A percentile compares a stretch with the other conserved stretches of the same genome.
Evolutionary conservation across 2,888 invertebrate species (phyloP).

Genomic region (Eledone cirrhosa): DNA sequence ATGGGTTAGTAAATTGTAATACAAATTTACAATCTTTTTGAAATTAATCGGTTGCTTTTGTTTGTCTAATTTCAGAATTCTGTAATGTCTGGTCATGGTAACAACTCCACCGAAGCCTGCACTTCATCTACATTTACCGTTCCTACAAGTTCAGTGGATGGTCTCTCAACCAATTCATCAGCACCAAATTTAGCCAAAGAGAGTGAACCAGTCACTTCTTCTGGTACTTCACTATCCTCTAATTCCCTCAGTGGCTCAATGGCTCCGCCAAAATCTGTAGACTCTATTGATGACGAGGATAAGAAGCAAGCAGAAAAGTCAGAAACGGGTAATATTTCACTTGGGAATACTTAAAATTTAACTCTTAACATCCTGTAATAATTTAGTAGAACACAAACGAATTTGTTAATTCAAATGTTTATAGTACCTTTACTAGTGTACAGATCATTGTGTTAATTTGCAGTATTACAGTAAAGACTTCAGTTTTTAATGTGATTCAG

Average conservation of each 20-base stretch:
- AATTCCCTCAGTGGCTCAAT: neutral
- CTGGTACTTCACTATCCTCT: neutral
- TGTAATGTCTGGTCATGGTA: neutral
- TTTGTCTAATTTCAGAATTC: constrained; percentile 10
- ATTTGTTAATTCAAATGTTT: no score
- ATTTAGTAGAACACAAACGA: no score
- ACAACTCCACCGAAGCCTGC: neutral
- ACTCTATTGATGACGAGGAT: constrained; percentile 9
- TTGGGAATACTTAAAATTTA: neutral
- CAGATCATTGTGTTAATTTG: no score
- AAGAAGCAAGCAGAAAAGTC: constrained; percentile 8
- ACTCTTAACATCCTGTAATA: neutral
- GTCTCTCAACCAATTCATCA: neutral
- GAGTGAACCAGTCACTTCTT: neutral
- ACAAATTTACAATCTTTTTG: neutral
- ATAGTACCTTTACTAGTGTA: no score
- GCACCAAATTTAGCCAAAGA: neutral
- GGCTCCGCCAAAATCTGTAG: constrained; percentile 12
- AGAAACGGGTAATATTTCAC: neutral
- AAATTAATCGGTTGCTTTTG: neutral
- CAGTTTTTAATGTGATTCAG: no score
- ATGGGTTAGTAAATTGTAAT: neutral
- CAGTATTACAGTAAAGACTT: no score
- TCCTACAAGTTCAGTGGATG: constrained; percentile 21
- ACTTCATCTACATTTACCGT: neutral